Base-by-base conservation (phyloP, 2,113 vertebrate species). In the Eurypyga helias region DNA sequence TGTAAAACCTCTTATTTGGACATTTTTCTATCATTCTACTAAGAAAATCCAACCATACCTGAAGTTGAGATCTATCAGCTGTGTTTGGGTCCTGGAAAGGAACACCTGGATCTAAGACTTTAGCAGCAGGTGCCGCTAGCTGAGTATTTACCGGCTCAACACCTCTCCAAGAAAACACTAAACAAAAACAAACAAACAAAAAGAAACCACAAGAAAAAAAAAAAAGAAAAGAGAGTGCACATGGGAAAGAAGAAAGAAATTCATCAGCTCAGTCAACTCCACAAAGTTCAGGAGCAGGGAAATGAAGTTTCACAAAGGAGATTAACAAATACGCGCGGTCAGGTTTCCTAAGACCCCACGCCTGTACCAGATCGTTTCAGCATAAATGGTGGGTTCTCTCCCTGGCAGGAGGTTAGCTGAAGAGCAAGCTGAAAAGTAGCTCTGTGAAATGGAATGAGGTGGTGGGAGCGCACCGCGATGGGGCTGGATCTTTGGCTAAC, bases 81-180 rank as follows among this genome's bases (percentile, higher is more conserved):
- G 71, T 80, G 55, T 70, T 93, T 90, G 26, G 26, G 29, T 41
- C 46, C 51, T 93, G 81, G 7, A 55, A 77, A 88, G 79, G 64
- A 90, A 86, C 71, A 92, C 58, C 71, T 92, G 76, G 64, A 43
- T 64, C 62, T 90, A 75, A 34, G 93, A 93, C 60, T 33, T 81
- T 77, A 93, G 85, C 86, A 95, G 66, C 93, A 95, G 95, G 71
- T 94, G 79, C 61, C 6, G 2, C 71, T 87, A 84, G 34, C 14
- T 76, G 54, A 86, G 72, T 70, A 64, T 24, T 89, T 72, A 86
- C 33, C 58, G 67, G 17, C 55, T 94, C n/a, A 88, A 62, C 26
- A 82, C 20, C 54, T 70, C 73, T 61, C 43, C 2, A 61, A 76
- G 87, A 61, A 34, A 10, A 2, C 13, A 43, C 21, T 31, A 28